Conservation (phyloP, 2,888 invertebrate species). For the Cabera pusaria region DNA sequence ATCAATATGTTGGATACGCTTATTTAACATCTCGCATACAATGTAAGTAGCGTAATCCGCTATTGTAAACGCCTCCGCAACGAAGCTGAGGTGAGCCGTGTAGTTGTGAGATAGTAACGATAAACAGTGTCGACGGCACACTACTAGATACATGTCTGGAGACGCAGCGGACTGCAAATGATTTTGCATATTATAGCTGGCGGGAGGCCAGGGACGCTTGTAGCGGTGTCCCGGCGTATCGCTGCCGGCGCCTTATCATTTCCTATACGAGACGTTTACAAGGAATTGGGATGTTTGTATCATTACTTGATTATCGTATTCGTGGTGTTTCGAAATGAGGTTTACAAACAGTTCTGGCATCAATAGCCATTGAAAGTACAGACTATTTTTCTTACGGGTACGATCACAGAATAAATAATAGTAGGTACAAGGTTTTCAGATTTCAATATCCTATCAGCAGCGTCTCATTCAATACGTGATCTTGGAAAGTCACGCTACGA, state of each 20-base stretch:
- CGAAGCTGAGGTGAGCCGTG: conserved; percentile 15
- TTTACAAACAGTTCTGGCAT: conserved; percentile 5
- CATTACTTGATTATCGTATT: not conserved
- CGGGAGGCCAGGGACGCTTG: conserved; percentile 52
- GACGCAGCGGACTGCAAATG: conserved; percentile 61
- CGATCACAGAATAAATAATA: too few species aligned
- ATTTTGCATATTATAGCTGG: conserved; percentile 69
- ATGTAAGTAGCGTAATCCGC: not conserved
- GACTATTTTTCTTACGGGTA: too few species aligned
- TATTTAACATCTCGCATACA: conserved; percentile 3
- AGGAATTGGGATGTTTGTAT: conserved; percentile 5
- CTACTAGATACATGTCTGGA: conserved; percentile 47
- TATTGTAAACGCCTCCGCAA: conserved; percentile 1
- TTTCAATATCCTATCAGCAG: too few species aligned
- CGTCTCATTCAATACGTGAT: too few species aligned
- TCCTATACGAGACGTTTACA: conserved; percentile 16
- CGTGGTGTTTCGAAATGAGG: not conserved
- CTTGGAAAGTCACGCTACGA: too few species aligned
- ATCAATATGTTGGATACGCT: too few species aligned
- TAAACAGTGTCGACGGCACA: conserved; percentile 50
- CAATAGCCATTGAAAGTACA: too few species aligned
- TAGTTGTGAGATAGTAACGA: conserved; percentile 31
- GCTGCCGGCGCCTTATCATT: conserved; percentile 41
- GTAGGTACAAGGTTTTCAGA: too few species aligned
- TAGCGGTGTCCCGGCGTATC: conserved; percentile 42